A percentile compares a stretch with the other conserved stretches of the same genome.
Conservation (phyloP, 2,888 invertebrate species). For the Xestoiulus laeticollis region DNA sequence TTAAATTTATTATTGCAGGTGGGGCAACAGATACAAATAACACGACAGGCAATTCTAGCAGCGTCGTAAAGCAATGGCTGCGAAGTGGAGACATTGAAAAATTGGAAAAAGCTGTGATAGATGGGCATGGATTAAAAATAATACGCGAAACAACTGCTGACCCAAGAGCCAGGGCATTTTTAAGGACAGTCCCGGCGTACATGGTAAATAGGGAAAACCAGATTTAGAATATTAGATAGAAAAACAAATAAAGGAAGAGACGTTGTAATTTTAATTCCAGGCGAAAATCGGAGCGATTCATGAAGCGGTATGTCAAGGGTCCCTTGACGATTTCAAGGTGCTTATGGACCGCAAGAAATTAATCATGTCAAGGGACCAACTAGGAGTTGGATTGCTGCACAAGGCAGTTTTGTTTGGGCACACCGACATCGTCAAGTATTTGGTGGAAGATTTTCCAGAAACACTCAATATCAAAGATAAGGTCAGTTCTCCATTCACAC, state of each 20-base stretch:
- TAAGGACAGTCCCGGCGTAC: conserved; percentile 74
- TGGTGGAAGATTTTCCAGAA: conserved; percentile 78
- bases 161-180: conserved; percentile 72
- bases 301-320: conserved; percentile 83
- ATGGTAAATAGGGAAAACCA: conserved; percentile 67
- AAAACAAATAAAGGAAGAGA: neutral
- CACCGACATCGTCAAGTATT: conserved; percentile 79
- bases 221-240: neutral
- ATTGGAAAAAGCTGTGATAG: conserved; percentile 87
- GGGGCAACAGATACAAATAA: conserved; percentile 56
- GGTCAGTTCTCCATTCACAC: conserved; percentile 66
- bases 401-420: conserved; percentile 86
- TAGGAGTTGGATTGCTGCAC: conserved; percentile 80
- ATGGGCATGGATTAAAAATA: conserved; percentile 84
- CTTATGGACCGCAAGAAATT: conserved; percentile 86
- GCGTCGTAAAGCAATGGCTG: conserved; percentile 54
- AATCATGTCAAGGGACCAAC: conserved; percentile 52
- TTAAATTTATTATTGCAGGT: neutral
- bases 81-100: conserved; percentile 82
- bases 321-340: conserved; percentile 82
- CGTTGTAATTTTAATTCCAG: conserved; percentile 66
- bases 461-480: conserved; percentile 84
- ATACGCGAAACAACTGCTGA: conserved; percentile 75
- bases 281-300: conserved; percentile 90
- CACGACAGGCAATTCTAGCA: conserved; percentile 43